Conservation (phyloP, 1,140 invertebrate species). For the Gryllus bimaculatus region DNA sequence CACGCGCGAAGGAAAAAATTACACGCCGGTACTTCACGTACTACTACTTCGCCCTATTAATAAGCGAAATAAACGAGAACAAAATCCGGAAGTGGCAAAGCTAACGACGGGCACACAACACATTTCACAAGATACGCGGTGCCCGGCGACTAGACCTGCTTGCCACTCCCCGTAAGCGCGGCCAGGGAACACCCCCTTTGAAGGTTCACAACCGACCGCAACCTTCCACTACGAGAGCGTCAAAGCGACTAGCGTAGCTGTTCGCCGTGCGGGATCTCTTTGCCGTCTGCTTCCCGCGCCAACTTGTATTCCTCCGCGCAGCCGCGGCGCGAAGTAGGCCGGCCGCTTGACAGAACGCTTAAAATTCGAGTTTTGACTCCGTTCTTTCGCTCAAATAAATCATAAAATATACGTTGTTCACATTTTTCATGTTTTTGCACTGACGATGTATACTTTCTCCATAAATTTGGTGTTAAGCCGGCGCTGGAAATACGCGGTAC, state of each 20-base stretch:
- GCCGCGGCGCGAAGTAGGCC: background rate
- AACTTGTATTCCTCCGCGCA: background rate
- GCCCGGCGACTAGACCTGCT: background rate
- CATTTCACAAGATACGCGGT: background rate
- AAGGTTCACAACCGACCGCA: background rate
- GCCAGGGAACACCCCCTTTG: no score
- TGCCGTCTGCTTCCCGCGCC: background rate
- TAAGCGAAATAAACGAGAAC: background rate
- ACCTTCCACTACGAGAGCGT: background rate
- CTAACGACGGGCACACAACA: background rate
- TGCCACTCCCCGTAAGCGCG: background rate
- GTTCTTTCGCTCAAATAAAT: background rate
- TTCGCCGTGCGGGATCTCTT: background rate
- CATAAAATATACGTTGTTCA: background rate
- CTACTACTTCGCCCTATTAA: background rate
- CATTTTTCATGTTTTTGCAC: background rate
- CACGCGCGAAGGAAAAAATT: background rate
- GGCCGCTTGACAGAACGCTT: background rate
- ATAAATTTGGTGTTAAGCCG: background rate
- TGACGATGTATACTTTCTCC: background rate
- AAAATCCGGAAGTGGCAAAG: background rate
- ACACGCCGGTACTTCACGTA: background rate
- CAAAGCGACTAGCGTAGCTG: background rate
- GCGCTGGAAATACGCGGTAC: background rate
- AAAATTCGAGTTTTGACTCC: background rate